phyloP scores from a whole-genome alignment of 2,113 vertebrate genomes.

The Cyphomyrus discorhynchus region DNA sequence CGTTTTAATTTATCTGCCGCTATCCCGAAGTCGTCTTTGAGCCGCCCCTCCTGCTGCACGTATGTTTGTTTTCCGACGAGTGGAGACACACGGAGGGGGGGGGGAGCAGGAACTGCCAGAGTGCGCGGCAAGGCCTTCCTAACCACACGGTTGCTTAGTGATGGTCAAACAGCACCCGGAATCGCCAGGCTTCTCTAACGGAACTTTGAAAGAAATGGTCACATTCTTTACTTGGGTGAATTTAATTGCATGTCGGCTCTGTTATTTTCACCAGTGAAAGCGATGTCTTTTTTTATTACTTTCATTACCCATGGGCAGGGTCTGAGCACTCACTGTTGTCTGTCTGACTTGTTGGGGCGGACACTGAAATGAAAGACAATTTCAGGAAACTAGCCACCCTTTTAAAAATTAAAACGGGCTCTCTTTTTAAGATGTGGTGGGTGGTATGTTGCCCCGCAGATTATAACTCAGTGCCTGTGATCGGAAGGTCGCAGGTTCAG shows the following conservation, averaged over 20 bases:
- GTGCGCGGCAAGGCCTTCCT: background rate
- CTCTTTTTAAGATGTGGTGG: background rate
- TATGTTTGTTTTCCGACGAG: background rate
- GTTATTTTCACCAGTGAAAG: background rate
- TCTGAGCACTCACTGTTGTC: background rate
- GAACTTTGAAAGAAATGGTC: background rate
- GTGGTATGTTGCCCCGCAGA: background rate
- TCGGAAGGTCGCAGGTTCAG: background rate
- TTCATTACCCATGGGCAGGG: background rate
- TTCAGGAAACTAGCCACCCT: background rate
- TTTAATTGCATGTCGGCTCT: background rate
- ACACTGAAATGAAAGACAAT: background rate
- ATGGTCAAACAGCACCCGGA: background rate
- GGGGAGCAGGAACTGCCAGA: background rate
- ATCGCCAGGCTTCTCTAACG: background rate
- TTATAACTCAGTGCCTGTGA: background rate
- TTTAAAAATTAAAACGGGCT: background rate
- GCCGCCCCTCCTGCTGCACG: background rate
- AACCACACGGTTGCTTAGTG: constrained; percentile 5
- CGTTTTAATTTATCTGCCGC: constrained; percentile 4
- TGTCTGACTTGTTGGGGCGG: background rate
- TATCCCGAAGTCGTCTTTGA: background rate
- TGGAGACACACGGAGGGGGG: background rate
- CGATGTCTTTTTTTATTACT: background rate
- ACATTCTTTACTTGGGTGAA: background rate